A percentile compares a stretch with the other conserved stretches of the same genome.
These are phyloP conservation scores for Mugil cephalus DNA, from an alignment of 2,113 vertebrate species.

Conservation along the genomic window DNA sequence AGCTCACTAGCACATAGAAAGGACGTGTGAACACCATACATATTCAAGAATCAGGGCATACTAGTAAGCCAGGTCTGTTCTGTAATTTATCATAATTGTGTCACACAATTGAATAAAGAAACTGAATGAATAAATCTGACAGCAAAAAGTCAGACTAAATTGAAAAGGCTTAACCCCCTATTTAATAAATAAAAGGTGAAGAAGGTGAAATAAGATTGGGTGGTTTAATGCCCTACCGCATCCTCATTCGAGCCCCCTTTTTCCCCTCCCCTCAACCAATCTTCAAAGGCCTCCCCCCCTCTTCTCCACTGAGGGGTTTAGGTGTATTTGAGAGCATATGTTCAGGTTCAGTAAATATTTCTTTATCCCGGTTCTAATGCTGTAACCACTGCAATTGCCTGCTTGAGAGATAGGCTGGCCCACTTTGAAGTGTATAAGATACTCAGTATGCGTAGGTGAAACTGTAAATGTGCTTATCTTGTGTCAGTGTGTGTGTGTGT, in stretches of 20 bases:
- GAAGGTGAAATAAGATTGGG: slow-evolving; percentile 27
- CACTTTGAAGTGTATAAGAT: slow-evolving; percentile 75
- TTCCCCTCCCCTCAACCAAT: slow-evolving; percentile 27
- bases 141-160: slow-evolving; percentile 17
- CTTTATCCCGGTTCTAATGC: slow-evolving; percentile 67
- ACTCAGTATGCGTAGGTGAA: slow-evolving; percentile 67
- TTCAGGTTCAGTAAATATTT: slow-evolving; percentile 70
- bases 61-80: too few species aligned
- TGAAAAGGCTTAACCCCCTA: slow-evolving; percentile 24
- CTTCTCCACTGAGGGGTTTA: slow-evolving; percentile 43
- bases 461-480: slow-evolving; percentile 78
- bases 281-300: slow-evolving; percentile 49
- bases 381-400: slow-evolving; percentile 58
- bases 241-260: slow-evolving; percentile 8
- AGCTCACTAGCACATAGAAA: too few species aligned
- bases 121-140: too few species aligned
- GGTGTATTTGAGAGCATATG: slow-evolving; percentile 63
- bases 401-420: slow-evolving; percentile 62
- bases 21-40: too few species aligned
- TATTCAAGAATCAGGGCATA: too few species aligned
- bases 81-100: too few species aligned
- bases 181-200: slow-evolving; percentile 35
- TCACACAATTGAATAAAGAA: too few species aligned
- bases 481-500: slow-evolving; percentile 47
- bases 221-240: slow-evolving; percentile 24